A percentile compares a stretch with the other conserved stretches of the same genome.
Evolutionary conservation across 64 coral and sea anemone species (phyloP).

Genomic region (Exaiptasia diaphana): DNA sequence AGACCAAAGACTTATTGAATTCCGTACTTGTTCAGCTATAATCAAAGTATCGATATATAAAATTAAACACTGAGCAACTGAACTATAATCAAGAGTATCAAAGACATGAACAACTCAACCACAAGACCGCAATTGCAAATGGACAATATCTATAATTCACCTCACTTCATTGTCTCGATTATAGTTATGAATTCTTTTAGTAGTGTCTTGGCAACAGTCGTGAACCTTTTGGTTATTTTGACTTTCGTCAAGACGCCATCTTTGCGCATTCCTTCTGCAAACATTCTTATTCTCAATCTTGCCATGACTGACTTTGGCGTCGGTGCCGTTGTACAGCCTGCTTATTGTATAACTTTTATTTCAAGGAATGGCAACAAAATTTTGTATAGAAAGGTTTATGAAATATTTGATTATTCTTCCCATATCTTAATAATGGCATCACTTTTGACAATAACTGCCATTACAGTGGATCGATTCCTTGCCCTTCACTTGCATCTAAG

Average conservation of each 20-base stretch:
- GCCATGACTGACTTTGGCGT: neutral
- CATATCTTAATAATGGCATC: neutral
- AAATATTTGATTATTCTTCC: neutral
- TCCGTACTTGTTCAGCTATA: too few relatives aligned
- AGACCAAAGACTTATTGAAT: too few relatives aligned
- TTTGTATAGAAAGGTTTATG: neutral
- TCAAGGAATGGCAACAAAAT: too few relatives aligned
- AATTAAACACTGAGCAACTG: too few relatives aligned
- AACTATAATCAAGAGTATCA: too few relatives aligned
- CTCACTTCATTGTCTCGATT: too few relatives aligned
- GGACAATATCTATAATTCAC: too few relatives aligned
- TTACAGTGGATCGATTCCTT: slow-evolving; percentile 4
- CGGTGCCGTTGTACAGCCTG: neutral
- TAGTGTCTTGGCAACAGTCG: neutral
- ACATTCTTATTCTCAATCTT: neutral
- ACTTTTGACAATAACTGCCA: neutral
- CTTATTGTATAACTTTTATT: too few relatives aligned
- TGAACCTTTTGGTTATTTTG: neutral
- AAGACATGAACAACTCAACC: too few relatives aligned
- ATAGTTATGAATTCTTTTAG: neutral
- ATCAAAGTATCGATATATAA: too few relatives aligned
- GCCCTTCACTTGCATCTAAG: neutral
- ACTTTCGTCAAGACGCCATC: neutral
- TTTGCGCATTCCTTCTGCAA: neutral
- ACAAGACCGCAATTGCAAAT: too few relatives aligned